Percentiles rank a stretch among this genome's conserved stretches.
Evolutionary conservation across 2,888 invertebrate species (phyloP).

Genomic region (Mechanitis mazaeus): DNA sequence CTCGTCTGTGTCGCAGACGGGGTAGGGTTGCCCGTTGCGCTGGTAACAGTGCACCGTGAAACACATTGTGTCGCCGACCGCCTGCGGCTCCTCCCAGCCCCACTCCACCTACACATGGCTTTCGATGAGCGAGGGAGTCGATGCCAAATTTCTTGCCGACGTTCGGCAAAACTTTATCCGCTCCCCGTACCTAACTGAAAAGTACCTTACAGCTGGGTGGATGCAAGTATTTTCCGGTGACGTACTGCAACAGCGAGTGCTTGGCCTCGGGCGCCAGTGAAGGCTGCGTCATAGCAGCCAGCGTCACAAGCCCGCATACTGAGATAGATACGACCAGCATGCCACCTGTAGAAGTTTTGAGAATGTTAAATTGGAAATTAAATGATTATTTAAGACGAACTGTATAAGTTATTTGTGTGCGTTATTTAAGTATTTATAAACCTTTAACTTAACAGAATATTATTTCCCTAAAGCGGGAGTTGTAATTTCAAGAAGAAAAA

Average conservation of each 20-base stretch:
- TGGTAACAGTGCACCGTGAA: conserved; percentile 94
- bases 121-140: no score
- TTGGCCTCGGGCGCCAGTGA: conserved; percentile 93
- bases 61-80: conserved; percentile 93
- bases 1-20: conserved; percentile 94
- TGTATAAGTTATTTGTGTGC: no score
- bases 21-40: conserved; percentile 95
- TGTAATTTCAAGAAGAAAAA: no score
- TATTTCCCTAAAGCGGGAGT: no score
- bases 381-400: no score
- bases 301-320: conserved; percentile 90
- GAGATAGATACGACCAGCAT: conserved; percentile 94
- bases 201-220: conserved; percentile 87
- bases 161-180: not conserved
- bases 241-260: conserved; percentile 91
- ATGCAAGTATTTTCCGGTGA: conserved; percentile 92
- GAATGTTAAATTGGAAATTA: no score
- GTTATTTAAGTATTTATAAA: no score
- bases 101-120: conserved; percentile 79
- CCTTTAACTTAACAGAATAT: no score
- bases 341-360: conserved; percentile 75
- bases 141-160: not conserved
- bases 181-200: not conserved
- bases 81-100: conserved; percentile 93
- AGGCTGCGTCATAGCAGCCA: conserved; percentile 94